Conservation (phyloP, 2,797 vertebrate species). For the Halcyon badia region DNA sequence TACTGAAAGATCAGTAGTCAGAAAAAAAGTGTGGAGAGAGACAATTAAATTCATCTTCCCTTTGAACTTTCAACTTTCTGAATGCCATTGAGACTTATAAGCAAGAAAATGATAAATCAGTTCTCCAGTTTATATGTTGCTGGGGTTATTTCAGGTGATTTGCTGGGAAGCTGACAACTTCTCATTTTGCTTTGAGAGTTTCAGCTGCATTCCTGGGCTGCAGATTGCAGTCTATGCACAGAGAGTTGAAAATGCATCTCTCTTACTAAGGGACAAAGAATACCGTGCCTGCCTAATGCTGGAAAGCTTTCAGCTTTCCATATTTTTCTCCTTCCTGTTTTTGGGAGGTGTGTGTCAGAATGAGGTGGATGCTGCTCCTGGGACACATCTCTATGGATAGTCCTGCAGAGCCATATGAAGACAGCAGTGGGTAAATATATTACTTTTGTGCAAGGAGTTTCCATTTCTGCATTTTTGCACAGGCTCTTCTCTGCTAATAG, state of each 20-base stretch:
- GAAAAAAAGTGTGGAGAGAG: not conserved
- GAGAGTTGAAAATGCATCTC: not conserved
- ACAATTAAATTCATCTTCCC: not conserved
- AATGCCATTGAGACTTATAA: not conserved
- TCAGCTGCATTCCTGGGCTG: not conserved
- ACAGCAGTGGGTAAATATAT: not conserved
- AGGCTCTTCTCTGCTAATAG: not conserved
- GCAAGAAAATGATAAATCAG: not conserved
- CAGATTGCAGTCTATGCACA: not conserved
- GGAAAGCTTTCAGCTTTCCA: not conserved
- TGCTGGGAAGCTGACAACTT: not conserved
- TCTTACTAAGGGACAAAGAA: not conserved
- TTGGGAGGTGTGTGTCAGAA: not conserved
- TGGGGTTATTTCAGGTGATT: not conserved
- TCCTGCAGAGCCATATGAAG: not conserved
- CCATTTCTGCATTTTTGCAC: not conserved
- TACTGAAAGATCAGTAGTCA: not conserved
- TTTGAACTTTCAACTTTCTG: not conserved
- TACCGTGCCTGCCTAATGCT: not conserved
- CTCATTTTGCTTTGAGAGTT: not conserved
- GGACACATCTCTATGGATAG: fast-evolving
- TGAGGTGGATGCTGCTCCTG: not conserved
- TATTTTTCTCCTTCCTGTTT: not conserved
- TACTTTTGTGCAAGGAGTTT: not conserved
- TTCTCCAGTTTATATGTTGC: not conserved